Evolutionary conservation across 1,140 invertebrate species (phyloP).

Genomic region (Philopotamus ludificatus): DNA sequence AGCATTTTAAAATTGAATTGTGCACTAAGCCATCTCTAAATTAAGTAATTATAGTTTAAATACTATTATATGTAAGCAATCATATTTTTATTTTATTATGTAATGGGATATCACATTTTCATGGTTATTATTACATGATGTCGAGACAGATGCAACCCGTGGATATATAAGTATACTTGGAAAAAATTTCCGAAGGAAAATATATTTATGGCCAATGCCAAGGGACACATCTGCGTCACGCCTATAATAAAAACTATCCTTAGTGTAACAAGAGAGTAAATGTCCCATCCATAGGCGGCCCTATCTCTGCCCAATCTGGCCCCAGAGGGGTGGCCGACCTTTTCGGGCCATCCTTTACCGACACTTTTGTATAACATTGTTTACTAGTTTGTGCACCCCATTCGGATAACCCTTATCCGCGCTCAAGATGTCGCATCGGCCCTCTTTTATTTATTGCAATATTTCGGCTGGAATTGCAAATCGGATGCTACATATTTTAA

Average conservation of each 20-base stretch:
- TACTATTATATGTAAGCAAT: no score
- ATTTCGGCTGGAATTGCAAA: no score
- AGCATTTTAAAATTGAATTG: no score
- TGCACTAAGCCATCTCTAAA: no score
- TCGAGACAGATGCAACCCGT: no score
- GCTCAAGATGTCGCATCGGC: neutral
- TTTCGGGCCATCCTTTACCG: constrained; percentile 27
- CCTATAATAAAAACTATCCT: constrained; percentile 40
- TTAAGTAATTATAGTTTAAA: no score
- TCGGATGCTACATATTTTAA: neutral
- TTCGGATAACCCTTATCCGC: constrained; percentile 13
- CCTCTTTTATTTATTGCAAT: neutral
- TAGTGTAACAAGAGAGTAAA: constrained; percentile 40
- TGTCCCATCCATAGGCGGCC: constrained; percentile 31
- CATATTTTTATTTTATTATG: no score
- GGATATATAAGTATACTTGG: constrained; percentile 9
- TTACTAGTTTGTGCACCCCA: constrained; percentile 34
- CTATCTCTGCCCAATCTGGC: constrained; percentile 2
- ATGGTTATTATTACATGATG: no score
- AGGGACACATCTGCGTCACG: constrained; percentile 36
- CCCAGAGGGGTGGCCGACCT: constrained; percentile 13
- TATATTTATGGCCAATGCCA: constrained; percentile 36
- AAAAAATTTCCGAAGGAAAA: constrained; percentile 35
- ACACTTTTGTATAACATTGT: constrained; percentile 39
- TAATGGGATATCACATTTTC: no score